These are phyloP conservation scores for Yponomeuta sedellus DNA, from an alignment of 2,888 invertebrate species.

Conservation along the genomic window DNA sequence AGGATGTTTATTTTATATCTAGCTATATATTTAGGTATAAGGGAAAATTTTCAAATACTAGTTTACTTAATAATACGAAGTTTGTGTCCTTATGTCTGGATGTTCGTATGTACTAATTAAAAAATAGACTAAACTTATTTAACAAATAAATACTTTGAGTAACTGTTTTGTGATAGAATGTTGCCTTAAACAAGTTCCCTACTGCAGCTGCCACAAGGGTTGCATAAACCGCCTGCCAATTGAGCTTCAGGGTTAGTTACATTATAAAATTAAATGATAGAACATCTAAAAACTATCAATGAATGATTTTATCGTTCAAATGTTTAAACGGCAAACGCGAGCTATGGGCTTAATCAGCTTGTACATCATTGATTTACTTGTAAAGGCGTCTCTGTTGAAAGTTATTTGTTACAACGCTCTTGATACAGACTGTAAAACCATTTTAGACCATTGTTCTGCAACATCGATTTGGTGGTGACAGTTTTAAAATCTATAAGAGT, in stretches of 20 bases:
- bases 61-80: not conserved
- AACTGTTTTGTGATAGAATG: not conserved
- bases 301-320: not conserved
- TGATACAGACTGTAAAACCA: too few relatives aligned
- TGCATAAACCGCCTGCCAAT: too few relatives aligned
- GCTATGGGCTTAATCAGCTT: too few relatives aligned
- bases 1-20: constrained; percentile 2
- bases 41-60: constrained; percentile 11
- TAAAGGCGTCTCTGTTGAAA: too few relatives aligned
- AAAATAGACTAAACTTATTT: not conserved
- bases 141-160: constrained; percentile 5
- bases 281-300: not conserved
- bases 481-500: too few relatives aligned
- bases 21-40: constrained; percentile 14
- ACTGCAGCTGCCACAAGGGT: not conserved
- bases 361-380: too few relatives aligned
- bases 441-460: too few relatives aligned
- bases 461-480: too few relatives aligned
- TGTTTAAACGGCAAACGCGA: too few relatives aligned
- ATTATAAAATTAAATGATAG: not conserved
- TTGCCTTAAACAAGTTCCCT: not conserved
- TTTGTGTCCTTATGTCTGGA: constrained; percentile 8
- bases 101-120: not conserved
- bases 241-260: not conserved
- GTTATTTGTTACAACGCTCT: too few relatives aligned